These are phyloP conservation scores for Sylvicapra grimmia DNA, from an alignment of 2,113 vertebrate genomes.

Conservation along the genomic window DNA sequence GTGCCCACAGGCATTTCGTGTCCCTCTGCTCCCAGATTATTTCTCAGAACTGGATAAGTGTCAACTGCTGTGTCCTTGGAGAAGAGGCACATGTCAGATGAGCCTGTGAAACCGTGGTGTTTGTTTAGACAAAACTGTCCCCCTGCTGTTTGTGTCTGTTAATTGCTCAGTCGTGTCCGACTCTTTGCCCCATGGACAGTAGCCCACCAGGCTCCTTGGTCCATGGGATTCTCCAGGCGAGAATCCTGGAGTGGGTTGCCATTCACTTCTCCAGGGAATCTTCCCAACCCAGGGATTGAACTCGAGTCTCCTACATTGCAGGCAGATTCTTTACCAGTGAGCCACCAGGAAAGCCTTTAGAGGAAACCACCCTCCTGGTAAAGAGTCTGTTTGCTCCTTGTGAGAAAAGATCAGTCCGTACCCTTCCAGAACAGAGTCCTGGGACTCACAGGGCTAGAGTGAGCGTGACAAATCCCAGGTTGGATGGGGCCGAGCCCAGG, in stretches of 20 bases:
- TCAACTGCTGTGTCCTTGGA: not conserved
- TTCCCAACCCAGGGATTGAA: not conserved
- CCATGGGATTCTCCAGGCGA: not conserved
- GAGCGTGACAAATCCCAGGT: not conserved
- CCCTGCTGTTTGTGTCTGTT: not conserved
- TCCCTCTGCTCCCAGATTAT: not conserved
- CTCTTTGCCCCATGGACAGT: not conserved
- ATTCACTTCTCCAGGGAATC: not conserved
- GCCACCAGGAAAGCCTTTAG: not conserved
- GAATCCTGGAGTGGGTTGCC: not conserved
- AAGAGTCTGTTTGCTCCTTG: not conserved
- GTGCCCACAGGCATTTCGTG: not conserved
- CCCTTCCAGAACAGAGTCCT: not conserved
- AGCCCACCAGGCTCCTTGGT: not conserved
- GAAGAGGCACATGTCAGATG: constrained; percentile 23
- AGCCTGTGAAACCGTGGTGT: not conserved
- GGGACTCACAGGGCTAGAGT: not conserved
- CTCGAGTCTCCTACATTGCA: not conserved
- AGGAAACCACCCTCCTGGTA: not conserved
- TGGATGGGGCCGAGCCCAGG: not conserved
- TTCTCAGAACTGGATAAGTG: constrained; percentile 27
- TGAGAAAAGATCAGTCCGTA: not conserved
- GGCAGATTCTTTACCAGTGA: not conserved
- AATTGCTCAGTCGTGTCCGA: fast-evolving
- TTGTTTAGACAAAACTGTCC: not conserved